These are phyloP conservation scores for Ditylenchus dipsaci DNA, from an alignment of 1,140 invertebrate species.

Conservation along the genomic window DNA sequence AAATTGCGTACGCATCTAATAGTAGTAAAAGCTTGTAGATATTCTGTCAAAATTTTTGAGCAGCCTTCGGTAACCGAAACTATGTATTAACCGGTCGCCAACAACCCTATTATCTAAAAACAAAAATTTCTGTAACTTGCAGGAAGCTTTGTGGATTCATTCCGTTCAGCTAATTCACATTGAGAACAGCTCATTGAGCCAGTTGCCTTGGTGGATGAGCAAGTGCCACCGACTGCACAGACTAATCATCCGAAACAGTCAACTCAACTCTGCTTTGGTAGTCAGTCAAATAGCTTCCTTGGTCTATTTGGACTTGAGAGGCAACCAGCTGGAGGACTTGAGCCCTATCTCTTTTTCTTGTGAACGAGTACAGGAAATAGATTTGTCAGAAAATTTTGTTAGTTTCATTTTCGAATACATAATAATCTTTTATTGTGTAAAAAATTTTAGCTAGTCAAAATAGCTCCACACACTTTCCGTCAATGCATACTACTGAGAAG, in stretches of 20 bases:
- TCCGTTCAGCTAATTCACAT: not conserved
- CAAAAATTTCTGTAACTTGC: not conserved
- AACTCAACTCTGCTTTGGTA: not conserved
- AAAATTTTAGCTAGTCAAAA: constrained; percentile 34
- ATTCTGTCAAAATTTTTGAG: too few species aligned
- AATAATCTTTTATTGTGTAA: too few species aligned
- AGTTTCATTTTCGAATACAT: not conserved
- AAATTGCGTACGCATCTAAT: too few species aligned
- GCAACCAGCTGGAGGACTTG: constrained; percentile 19
- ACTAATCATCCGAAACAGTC: not conserved
- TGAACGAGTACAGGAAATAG: constrained; percentile 19
- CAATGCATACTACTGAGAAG: constrained; percentile 13
- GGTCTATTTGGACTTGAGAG: not conserved
- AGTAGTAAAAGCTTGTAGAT: too few species aligned
- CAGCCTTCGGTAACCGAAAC: too few species aligned
- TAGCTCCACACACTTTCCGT: constrained; percentile 35
- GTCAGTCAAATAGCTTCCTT: not conserved
- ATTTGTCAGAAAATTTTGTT: constrained; percentile 24
- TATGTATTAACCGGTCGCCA: too few species aligned
- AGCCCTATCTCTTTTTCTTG: constrained; percentile 16
- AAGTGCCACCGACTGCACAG: not conserved
- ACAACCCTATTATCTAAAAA: too few species aligned
- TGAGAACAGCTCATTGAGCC: not conserved
- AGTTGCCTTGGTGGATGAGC: constrained; percentile 3
- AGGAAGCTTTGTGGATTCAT: not conserved